Conservation (phyloP, 2,797 vertebrate genomes). For the Melanotaenia parkinsoni region DNA sequence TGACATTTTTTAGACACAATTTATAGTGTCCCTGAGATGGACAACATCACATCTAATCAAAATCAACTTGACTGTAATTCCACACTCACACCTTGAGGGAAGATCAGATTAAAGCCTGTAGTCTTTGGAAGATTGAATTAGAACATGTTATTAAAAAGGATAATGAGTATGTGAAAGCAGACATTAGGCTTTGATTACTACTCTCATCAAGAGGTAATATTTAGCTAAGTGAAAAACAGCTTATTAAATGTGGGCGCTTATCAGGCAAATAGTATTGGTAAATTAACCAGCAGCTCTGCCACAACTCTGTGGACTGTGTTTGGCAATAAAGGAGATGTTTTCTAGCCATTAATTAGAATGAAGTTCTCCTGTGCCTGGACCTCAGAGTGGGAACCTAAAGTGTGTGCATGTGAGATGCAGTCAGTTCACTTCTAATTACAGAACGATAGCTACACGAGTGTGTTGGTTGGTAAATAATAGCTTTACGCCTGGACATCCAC, state of each 20-base stretch:
- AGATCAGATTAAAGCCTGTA: constrained; percentile 70
- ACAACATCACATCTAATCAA: constrained; percentile 65
- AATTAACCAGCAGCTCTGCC: constrained; percentile 61
- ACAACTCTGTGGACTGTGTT: constrained; percentile 56
- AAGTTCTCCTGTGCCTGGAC: constrained; percentile 24
- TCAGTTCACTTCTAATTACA: constrained; percentile 35
- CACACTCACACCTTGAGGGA: constrained; percentile 71
- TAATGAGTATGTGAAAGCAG: constrained; percentile 79
- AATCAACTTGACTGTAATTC: constrained; percentile 71
- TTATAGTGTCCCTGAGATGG: constrained; percentile 29
- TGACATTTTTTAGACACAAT: constrained; percentile 10
- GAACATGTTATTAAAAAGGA: constrained; percentile 80
- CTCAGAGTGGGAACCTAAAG: constrained; percentile 16
- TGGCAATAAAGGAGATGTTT: constrained; percentile 57
- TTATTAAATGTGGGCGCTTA: constrained; percentile 75
- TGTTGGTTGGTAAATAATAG: constrained; percentile 47
- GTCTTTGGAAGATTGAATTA: constrained; percentile 78
- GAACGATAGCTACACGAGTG: constrained; percentile 12
- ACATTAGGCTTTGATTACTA: constrained; percentile 76
- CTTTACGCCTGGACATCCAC: constrained; percentile 16
- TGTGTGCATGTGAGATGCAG: constrained; percentile 9
- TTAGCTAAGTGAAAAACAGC: constrained; percentile 69
- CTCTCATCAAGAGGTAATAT: constrained; percentile 75
- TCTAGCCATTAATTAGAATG: constrained; percentile 65
- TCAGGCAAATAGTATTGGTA: constrained; percentile 68